Evolutionary conservation across 2,888 invertebrate genomes (phyloP).

Genomic region (Eupithecia subumbrata): DNA sequence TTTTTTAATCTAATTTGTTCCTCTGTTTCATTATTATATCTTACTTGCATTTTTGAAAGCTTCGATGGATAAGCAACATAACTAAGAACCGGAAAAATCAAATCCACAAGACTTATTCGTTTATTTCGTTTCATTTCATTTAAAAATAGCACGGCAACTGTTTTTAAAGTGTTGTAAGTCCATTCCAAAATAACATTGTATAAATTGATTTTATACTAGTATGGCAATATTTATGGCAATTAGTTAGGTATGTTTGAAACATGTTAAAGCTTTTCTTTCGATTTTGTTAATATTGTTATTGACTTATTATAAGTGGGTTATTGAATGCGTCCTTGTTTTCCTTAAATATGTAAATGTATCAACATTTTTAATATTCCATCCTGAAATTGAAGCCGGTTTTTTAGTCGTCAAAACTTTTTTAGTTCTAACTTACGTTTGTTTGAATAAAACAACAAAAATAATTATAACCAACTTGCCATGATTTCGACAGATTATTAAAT

Average conservation of each 20-base stretch:
- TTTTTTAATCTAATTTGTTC: background rate
- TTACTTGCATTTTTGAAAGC: background rate
- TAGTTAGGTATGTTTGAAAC: constrained; percentile 57
- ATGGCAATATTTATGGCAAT: constrained; percentile 72
- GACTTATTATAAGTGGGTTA: constrained; percentile 5
- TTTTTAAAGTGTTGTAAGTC: constrained; percentile 22
- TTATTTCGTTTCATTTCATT: background rate
- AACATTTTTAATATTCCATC: background rate
- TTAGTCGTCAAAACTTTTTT: background rate
- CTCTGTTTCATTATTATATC: background rate
- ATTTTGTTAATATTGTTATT: constrained; percentile 52
- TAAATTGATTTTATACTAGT: constrained; percentile 48
- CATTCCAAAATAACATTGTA: constrained; percentile 31
- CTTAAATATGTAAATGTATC: background rate
- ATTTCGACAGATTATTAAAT: background rate
- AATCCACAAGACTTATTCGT: background rate
- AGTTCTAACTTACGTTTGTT: background rate
- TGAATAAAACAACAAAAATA: background rate
- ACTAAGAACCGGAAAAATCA: background rate
- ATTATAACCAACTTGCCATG: background rate
- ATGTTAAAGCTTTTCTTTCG: constrained; percentile 72
- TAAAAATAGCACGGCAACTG: background rate
- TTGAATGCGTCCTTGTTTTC: background rate
- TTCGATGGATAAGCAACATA: background rate
- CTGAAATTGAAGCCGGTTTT: background rate